Percentiles rank a stretch among this genome's conserved stretches.
phyloP scores from a whole-genome alignment of 2,888 invertebrate species.

The Eurois occulta region DNA sequence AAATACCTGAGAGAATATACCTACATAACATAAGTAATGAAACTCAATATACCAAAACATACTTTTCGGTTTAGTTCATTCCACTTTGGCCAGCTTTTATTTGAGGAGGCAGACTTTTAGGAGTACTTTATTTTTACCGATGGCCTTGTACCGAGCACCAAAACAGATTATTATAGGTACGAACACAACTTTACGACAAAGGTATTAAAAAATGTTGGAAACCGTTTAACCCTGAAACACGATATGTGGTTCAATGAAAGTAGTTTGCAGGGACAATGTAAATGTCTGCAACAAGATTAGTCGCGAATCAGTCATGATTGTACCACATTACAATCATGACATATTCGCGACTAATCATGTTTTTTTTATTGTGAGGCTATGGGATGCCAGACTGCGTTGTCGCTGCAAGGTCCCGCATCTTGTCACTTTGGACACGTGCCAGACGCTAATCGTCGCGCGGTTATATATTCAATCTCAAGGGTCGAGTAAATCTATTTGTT shows the following conservation, averaged over 20 bases:
- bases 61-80: conserved; percentile 38
- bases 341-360: no score
- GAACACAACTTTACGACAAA: conserved; percentile 55
- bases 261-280: conserved; percentile 21
- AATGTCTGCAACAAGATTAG: conserved; percentile 26
- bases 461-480: conserved; percentile 81
- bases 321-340: no score
- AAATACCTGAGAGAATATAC: neutral
- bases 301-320: conserved; percentile 45
- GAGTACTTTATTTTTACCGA: conserved; percentile 46
- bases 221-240: conserved; percentile 35
- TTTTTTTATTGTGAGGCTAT: conserved; percentile 55
- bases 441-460: conserved; percentile 84
- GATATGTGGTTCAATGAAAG: conserved; percentile 54
- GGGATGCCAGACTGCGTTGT: conserved; percentile 73
- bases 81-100: conserved; percentile 40
- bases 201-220: conserved; percentile 50
- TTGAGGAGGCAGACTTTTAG: conserved; percentile 42
- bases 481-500: conserved; percentile 43
- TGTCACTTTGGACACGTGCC: conserved; percentile 80
- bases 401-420: conserved; percentile 73
- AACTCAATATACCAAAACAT: conserved; percentile 28
- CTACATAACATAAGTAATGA: neutral
- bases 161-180: conserved; percentile 51
- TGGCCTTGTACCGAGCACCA: conserved; percentile 46